Conservation (phyloP, 2,113 vertebrate genomes). For the human (Homo sapiens) region DNA sequence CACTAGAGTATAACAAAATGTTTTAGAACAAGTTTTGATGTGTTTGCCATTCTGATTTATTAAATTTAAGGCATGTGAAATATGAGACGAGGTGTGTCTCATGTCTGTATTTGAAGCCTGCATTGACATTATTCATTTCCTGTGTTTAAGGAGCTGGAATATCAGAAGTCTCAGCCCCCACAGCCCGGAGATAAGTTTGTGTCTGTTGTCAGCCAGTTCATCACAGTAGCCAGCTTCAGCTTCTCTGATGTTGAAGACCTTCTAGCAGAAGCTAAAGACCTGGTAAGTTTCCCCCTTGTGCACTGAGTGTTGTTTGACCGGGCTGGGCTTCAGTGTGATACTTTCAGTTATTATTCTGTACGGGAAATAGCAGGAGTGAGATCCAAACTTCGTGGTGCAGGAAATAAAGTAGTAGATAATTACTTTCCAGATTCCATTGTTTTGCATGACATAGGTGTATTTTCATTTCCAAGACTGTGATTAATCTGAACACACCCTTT, state of each 20-base stretch:
- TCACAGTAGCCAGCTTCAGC: conserved; percentile 98
- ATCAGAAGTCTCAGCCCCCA: conserved; percentile 92
- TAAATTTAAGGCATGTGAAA: neutral
- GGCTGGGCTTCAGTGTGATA: neutral
- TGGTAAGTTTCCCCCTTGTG: conserved; percentile 86
- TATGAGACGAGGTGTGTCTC: neutral
- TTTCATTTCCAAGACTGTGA: neutral
- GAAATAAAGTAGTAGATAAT: neutral
- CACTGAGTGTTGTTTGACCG: neutral
- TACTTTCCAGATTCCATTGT: neutral
- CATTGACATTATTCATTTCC: neutral
- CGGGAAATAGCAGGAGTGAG: neutral
- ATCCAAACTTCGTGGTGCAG: neutral
- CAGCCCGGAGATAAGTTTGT: conserved; percentile 96
- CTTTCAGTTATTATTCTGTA: neutral
- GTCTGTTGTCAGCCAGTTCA: conserved; percentile 98
- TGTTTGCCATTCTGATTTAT: neutral
- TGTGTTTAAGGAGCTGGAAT: conserved; percentile 92
- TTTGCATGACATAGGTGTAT: neutral
- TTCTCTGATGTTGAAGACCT: conserved; percentile 98
- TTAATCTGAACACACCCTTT: neutral
- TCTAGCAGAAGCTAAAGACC: conserved; percentile 94
- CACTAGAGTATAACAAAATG: neutral
- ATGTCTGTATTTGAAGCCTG: neutral
- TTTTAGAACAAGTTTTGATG: neutral